Percentiles rank a stretch among this genome's conserved stretches.
phyloP scores from a whole-genome alignment of 2,797 vertebrate genomes.

The Menidia menidia region DNA sequence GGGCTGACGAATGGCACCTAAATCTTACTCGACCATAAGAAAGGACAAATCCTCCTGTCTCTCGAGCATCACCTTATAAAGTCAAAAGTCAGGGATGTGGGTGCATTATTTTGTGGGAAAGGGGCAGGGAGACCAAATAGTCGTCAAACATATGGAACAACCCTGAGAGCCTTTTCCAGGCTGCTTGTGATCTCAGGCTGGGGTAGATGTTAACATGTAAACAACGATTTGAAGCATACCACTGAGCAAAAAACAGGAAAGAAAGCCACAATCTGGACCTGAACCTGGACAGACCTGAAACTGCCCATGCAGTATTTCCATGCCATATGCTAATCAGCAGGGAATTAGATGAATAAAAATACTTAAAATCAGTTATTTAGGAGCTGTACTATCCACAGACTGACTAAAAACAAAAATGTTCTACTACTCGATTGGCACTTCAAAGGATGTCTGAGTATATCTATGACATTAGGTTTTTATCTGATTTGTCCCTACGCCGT shows the following conservation, averaged over 20 bases:
- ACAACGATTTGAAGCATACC: no score
- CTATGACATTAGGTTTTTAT: no score
- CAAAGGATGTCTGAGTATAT: no score
- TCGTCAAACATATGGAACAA: background rate
- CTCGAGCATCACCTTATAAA: background rate
- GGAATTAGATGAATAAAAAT: no score
- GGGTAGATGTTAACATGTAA: background rate
- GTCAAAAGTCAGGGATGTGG: background rate
- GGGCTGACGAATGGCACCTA: background rate
- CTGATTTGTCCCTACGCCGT: background rate
- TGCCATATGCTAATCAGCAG: no score
- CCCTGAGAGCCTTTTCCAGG: background rate
- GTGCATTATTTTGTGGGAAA: background rate
- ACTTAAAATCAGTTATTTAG: no score
- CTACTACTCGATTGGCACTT: background rate
- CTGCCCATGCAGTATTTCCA: no score
- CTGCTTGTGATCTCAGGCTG: background rate
- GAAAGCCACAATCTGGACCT: background rate
- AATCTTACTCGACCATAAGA: background rate
- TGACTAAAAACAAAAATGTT: background rate
- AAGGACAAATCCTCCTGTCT: no score
- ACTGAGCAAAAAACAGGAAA: background rate
- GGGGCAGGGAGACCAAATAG: background rate
- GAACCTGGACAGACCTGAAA: background rate
- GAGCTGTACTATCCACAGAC: no score